phyloP scores from a whole-genome alignment of 2,888 invertebrate species.

The Luperina nickerlii region DNA sequence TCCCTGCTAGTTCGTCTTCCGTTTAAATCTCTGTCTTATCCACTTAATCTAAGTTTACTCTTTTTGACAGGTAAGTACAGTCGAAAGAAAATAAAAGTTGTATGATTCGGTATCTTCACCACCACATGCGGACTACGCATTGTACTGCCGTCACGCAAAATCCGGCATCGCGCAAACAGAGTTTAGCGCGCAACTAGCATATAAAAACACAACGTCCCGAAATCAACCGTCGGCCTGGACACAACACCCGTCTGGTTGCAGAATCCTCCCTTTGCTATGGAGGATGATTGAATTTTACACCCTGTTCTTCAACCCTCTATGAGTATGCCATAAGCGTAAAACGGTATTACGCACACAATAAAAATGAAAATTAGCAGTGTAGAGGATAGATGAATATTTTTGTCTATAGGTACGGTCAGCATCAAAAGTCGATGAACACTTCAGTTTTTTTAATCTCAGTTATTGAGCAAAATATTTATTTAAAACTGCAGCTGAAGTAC shows the following conservation, averaged over 20 bases:
- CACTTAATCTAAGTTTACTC: too few species aligned
- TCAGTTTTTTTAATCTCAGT: too few species aligned
- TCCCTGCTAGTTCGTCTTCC: too few species aligned
- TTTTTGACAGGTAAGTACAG: too few species aligned
- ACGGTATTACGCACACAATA: background rate
- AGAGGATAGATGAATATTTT: background rate
- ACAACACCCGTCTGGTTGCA: background rate
- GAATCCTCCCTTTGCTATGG: background rate
- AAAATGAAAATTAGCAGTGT: background rate
- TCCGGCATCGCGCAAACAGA: background rate
- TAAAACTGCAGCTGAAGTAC: too few species aligned
- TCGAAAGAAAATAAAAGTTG: too few species aligned
- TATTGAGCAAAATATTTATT: too few species aligned
- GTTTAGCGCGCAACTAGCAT: background rate
- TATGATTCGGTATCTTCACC: background rate
- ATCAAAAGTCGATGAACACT: too few species aligned
- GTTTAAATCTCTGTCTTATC: too few species aligned
- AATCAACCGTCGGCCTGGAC: background rate
- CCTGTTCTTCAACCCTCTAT: background rate
- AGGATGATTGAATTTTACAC: background rate
- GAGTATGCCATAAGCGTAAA: too few species aligned
- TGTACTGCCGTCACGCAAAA: background rate
- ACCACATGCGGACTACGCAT: background rate
- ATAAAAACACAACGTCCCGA: background rate
- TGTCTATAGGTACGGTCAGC: background rate